A percentile compares a stretch with the other conserved stretches of the same genome.
Evolutionary conservation across 2,888 invertebrate species (phyloP).

Genomic region (Venusia cambrica): DNA sequence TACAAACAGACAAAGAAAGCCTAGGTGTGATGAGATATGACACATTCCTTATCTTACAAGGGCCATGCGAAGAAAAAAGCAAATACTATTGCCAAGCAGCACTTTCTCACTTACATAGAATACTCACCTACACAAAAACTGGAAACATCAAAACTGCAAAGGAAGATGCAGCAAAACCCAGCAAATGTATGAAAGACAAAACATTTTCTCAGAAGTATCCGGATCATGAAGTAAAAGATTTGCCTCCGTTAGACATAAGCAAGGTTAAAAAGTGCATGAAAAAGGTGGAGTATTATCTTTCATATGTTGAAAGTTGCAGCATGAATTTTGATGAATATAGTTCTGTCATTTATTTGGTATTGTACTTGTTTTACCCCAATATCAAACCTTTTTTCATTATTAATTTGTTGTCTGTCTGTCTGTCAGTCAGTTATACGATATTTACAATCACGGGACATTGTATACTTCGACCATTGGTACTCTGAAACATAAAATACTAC

Average conservation of each 20-base stretch:
- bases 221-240: conserved; percentile 69
- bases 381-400: too few relatives aligned
- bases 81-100: conserved; percentile 83
- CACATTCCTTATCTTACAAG: conserved; percentile 81
- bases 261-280: conserved; percentile 81
- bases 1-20: conserved; percentile 80
- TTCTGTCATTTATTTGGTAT: not conserved
- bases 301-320: conserved; percentile 78
- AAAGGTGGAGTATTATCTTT: conserved; percentile 87
- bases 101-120: conserved; percentile 83
- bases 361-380: too few relatives aligned
- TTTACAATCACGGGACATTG: too few relatives aligned
- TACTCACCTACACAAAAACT: conserved; percentile 73
- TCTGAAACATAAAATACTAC: too few relatives aligned
- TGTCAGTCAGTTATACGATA: too few relatives aligned
- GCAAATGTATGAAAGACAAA: conserved; percentile 23
- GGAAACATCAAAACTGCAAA: conserved; percentile 6
- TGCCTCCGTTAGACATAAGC: conserved; percentile 71
- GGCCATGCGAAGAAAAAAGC: conserved; percentile 77
- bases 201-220: conserved; percentile 81
- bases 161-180: too few relatives aligned
- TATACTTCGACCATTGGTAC: too few relatives aligned
- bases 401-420: too few relatives aligned
- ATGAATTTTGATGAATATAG: conserved; percentile 47
- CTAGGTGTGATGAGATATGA: conserved; percentile 82